phyloP scores from a whole-genome alignment of 1,140 invertebrate genomes.

The Odontomachus brunneus region DNA sequence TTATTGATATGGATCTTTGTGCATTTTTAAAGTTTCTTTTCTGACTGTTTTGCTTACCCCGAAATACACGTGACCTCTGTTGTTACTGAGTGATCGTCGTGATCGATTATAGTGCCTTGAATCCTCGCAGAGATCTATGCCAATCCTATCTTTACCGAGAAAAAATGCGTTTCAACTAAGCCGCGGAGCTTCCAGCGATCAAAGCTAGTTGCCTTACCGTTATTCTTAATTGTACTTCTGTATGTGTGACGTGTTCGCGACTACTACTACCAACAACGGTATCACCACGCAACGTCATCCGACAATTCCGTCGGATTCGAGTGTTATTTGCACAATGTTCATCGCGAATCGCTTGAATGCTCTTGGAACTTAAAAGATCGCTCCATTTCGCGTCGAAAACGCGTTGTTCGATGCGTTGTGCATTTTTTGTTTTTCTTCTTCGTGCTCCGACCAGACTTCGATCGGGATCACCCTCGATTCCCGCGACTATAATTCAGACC shows the following conservation, averaged over 20 bases:
- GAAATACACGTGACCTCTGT: constrained; percentile 39
- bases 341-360: too few species aligned
- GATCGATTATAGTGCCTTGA: constrained; percentile 48
- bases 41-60: background rate
- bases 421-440: too few species aligned
- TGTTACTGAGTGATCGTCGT: constrained; percentile 49
- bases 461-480: too few species aligned
- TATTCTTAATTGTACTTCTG: constrained; percentile 27
- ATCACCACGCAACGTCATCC: background rate
- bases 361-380: too few species aligned
- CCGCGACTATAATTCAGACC: too few species aligned
- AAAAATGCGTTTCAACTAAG: constrained; percentile 37
- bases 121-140: constrained; percentile 63
- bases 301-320: background rate
- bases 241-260: background rate
- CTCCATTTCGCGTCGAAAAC: too few species aligned
- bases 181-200: constrained; percentile 32
- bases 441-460: too few species aligned
- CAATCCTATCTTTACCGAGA: constrained; percentile 57
- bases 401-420: too few species aligned
- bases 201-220: constrained; percentile 32
- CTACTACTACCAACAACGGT: background rate
- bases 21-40: background rate
- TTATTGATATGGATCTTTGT: too few species aligned
- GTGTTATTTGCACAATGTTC: background rate